Base-by-base conservation (phyloP, 2,888 invertebrate genomes). In the Eupithecia insigniata region DNA sequence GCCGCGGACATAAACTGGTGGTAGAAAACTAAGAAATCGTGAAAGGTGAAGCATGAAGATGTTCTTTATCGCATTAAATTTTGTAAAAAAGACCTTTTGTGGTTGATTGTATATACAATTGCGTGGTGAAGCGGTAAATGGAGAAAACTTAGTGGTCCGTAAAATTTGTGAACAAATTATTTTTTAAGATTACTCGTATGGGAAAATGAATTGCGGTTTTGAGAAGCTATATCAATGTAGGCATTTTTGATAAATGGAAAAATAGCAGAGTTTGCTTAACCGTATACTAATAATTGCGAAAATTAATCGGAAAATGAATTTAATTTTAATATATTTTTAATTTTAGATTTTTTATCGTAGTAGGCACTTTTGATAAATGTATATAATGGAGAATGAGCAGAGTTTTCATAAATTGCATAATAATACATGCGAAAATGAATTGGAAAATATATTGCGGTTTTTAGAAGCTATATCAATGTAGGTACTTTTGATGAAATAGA, bases 61-160 rank as follows among this genome's bases (percentile, higher is more conserved):
- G 8, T 58, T 28, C 58, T 16, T 16, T 28, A 16, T 58, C 10
- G 28, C 1, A 16, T 18, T 22, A 8, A n/a, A n/a, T 22, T 26
- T 58, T 34, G 30, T 10, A 61, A 16, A n/a, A 30, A n/a, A 62
- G 3, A n/a, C 14, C 6, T 36, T 64, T 64, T 36, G 64, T 26
- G 64, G n/a, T n/a, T 64, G 64, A 64, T 64, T n/a, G 64, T 64
- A 64, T 26, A 16, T 30, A 60, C 84, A 84, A 85, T 83, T 81
- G 83, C 79, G 78, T 80, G 81, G 80, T 83, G n/a, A n/a, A n/a
- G n/a, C n/a, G n/a, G n/a, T n/a, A n/a, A n/a, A n/a, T n/a, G n/a
- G n/a, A n/a, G 79, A 76, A 77, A 77, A 80, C 78, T 83, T 81
- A 83, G 82, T 85, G 80, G 80, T 64, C 82, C 83, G 80, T 84